Conservation (phyloP, 2,113 vertebrate species). For the Tragulus kanchil region DNA sequence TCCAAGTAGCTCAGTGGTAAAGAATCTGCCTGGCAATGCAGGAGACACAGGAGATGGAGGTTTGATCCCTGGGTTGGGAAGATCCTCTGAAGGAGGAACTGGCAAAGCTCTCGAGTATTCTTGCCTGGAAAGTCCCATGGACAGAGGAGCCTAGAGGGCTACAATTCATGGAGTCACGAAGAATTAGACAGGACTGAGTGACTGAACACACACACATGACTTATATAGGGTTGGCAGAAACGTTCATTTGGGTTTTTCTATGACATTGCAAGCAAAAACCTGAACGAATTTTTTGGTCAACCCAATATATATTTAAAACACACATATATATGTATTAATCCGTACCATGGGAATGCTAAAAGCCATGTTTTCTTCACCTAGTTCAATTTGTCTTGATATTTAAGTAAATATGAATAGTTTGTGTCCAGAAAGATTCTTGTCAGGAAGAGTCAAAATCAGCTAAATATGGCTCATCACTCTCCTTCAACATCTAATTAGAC, state of each 20-base stretch:
- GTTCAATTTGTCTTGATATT: neutral
- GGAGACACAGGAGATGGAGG: neutral
- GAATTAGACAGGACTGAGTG: neutral
- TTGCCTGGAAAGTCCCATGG: neutral
- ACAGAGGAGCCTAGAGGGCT: accelerated
- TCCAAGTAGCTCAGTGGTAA: neutral
- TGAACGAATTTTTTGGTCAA: neutral
- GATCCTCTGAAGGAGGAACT: neutral
- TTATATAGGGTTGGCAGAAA: neutral
- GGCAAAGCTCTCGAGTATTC: neutral
- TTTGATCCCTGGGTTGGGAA: neutral
- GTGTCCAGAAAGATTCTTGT: constrained; percentile 19
- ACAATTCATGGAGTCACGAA: neutral
- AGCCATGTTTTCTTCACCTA: neutral
- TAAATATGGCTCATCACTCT: constrained; percentile 67
- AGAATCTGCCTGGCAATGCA: neutral
- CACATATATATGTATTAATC: neutral
- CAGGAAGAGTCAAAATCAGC: constrained; percentile 28
- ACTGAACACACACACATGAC: neutral
- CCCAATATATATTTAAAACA: neutral
- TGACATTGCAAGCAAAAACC: neutral
- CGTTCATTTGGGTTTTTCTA: neutral
- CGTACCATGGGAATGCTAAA: neutral
- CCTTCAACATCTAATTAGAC: constrained; percentile 56
- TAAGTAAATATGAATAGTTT: neutral